Base-by-base conservation (phyloP, 1,140 invertebrate species). In the Megalonaias nervosa region DNA sequence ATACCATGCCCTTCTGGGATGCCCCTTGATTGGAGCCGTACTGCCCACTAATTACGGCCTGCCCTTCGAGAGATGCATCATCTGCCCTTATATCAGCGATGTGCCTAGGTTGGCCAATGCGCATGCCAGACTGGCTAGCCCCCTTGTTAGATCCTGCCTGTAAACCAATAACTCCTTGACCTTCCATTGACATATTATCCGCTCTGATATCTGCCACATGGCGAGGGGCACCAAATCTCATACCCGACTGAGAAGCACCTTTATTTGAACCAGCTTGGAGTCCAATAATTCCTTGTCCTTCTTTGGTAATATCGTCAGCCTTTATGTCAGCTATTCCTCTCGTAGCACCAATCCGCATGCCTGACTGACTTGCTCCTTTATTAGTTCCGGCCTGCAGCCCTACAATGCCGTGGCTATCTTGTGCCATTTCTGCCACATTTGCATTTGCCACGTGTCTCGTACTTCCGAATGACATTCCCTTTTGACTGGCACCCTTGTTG, bases 241-340 rank as follows among this genome's bases (percentile, higher is more conserved):
- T 95, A 21, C 97, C 97, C 16, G 84, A 82, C 68, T 89, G 88
- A 31, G 74, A 81, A 26, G 90, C 91, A 1, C 96, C 93, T 86
- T 96, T 96, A 92, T 98, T 98, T 69, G 94, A 95, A 61, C 97
- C 97, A 62, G 96, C 96, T 89, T 98, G 97, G 0, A 98, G 93
- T 77, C 96, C 96, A 80, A 98, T 97, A 56, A 98, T 93, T 0
- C 93, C 91, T 83, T 98, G 93, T 2, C 96, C 95, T 21, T 85
- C 84, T 67, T 66, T 60, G 31, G 67, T 69, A 26, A 75, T 70
- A 23, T 86, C 82, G 58, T 88, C 87, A n/a, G 81, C 81, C 19
- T 80, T 76, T 67, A 87, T 87, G 70, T 89, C 88, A 16, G 86
- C 80, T 64, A 88, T 84, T 65, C 88, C 87, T 38, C 87, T 78